Evolutionary conservation across 2,888 invertebrate genomes (phyloP).

Genomic region (Leptopterna dolabrata): DNA sequence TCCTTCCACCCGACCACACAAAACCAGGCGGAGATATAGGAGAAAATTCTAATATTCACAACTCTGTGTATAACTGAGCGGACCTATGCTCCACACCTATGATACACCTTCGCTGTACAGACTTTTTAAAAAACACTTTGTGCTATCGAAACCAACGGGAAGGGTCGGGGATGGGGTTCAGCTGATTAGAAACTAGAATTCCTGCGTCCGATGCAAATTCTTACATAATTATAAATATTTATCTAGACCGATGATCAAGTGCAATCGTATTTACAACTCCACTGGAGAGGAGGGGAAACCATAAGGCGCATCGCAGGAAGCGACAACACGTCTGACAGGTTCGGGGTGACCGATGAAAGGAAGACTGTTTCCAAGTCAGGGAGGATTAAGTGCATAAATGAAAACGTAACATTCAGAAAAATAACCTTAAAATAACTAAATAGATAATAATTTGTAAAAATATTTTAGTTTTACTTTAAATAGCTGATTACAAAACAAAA

Average conservation of each 20-base stretch:
- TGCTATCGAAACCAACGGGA: neutral
- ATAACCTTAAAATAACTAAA: neutral
- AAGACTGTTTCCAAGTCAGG: neutral
- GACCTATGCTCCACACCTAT: neutral
- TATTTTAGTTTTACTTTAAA: neutral
- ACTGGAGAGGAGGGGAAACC: neutral
- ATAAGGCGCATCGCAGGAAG: neutral
- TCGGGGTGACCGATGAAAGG: neutral
- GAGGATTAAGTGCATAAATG: neutral
- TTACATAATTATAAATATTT: constrained; percentile 1
- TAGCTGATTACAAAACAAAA: constrained; percentile 4
- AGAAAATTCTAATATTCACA: constrained; percentile 1
- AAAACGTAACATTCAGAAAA: neutral
- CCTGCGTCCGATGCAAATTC: neutral
- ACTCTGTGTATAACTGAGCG: neutral
- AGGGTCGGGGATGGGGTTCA: neutral
- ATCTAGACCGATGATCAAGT: constrained; percentile 7
- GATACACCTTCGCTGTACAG: neutral
- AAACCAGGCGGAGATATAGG: neutral
- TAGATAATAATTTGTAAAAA: neutral
- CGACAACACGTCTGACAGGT: neutral
- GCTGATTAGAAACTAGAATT: neutral
- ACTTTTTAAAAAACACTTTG: neutral
- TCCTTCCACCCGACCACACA: neutral
- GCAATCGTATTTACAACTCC: neutral